Percentiles rank a stretch among this genome's conserved stretches.
Conservation (phyloP, 2,113 vertebrate genomes). For the Podilymbus podiceps region DNA sequence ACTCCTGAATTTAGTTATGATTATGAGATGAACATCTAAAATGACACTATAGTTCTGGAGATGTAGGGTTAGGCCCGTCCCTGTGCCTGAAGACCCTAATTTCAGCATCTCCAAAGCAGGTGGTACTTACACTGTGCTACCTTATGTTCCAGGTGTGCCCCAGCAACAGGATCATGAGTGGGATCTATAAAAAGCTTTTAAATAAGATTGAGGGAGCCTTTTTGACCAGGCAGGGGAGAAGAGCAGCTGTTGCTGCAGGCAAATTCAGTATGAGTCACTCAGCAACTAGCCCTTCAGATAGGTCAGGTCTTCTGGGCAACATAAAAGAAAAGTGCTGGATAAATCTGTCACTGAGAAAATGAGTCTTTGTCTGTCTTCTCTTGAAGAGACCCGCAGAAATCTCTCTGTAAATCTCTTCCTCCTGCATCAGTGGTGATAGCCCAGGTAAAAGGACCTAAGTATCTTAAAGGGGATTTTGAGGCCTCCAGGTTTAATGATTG, state of each 20-base stretch:
- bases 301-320: not conserved
- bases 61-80: not conserved
- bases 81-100: not conserved
- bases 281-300: not conserved
- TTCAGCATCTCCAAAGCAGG: not conserved
- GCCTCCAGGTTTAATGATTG: not conserved
- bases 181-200: not conserved
- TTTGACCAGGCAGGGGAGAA: not conserved
- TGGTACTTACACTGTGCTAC: accelerated
- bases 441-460: not conserved
- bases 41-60: not conserved
- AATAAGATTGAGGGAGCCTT: not conserved
- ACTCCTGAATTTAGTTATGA: not conserved
- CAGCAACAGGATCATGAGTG: not conserved
- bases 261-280: not conserved
- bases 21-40: not conserved
- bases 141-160: not conserved
- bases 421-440: not conserved
- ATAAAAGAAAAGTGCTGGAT: not conserved
- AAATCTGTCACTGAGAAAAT: constrained; percentile 12
- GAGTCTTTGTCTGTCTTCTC: not conserved
- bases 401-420: not conserved
- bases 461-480: not conserved
- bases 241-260: not conserved
- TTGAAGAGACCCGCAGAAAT: not conserved